Evolutionary conservation across 1,140 invertebrate species (phyloP), one percentile per base, ranked within the genome.

Genomic region (Diorhabda carinulata): DNA sequence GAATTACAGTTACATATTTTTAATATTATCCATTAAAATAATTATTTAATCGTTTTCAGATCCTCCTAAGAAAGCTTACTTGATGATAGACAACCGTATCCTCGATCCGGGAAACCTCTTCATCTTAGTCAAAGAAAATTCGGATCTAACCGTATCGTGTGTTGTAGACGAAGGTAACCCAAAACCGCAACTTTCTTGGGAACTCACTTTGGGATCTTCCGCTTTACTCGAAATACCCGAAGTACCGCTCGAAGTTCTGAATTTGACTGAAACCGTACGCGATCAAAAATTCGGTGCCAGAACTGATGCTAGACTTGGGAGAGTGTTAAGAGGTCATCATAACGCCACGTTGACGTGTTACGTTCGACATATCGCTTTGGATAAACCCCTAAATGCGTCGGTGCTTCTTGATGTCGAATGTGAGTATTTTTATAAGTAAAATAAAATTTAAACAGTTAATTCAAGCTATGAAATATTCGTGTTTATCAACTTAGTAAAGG

Each of bases 121-220:
- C 82, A 89, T 94, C 72, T 91, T 91, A 2, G 91, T 92, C 6
- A 87, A 91, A 76, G 92, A 94, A 80, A 91, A 91, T 76, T 89
- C 89, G 8, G 90, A 91, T 74, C 82, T 95, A 44, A 89, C 88
- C 57, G 86, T 95, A 63, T 87, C 91, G 71, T 96, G 93, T 78
- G 88, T 93, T 3, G 91, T 90, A 64, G 92, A 93, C 81, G 91
- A 92, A 72, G 92, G 92, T 2, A 91, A 92, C 71, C 92, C 92
- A 0, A 86, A 90, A 2, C 91, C 92, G 5, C 84, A 87, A 52
- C 83, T 91, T 74, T 86, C 86, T 56, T 92, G 89, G 91, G 87
- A 90, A 68, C 86, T 93, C 73, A 80, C 87, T 56, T 83, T 90
- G 64, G 86, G 77, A 40, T 85, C 83, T 58, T 81, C 83, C 73